phyloP scores from a whole-genome alignment of 1,140 invertebrate genomes.

The Drosophila virilis region DNA sequence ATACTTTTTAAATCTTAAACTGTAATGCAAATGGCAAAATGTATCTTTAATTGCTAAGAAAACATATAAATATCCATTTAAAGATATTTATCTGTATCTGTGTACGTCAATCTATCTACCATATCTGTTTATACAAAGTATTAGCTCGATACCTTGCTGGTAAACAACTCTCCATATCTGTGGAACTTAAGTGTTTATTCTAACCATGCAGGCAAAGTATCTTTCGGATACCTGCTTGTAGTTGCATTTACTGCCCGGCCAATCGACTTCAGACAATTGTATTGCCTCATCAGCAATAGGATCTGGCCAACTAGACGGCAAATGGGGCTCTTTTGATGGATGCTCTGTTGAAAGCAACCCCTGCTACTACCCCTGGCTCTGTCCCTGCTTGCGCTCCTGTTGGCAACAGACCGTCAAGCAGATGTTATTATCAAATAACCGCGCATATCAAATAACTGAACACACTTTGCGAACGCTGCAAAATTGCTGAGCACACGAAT shows the following conservation, averaged over 20 bases:
- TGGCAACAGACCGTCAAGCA: slow-evolving; percentile 28
- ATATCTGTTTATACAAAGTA: background rate
- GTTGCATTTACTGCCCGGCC: slow-evolving; percentile 32
- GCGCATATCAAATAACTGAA: slow-evolving; percentile 78
- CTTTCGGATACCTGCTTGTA: slow-evolving; percentile 23
- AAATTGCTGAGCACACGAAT: slow-evolving; percentile 55
- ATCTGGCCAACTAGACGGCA: slow-evolving; percentile 34
- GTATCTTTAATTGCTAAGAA: no score
- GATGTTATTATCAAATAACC: slow-evolving; percentile 80
- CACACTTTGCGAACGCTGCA: slow-evolving; percentile 66
- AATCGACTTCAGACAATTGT: slow-evolving; percentile 70
- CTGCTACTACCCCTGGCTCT: background rate
- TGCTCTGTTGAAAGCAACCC: slow-evolving; percentile 45
- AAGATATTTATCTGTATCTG: no score
- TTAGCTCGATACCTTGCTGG: background rate
- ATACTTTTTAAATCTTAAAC: no score
- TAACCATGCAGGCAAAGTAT: background rate
- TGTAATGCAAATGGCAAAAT: no score
- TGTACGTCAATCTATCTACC: background rate
- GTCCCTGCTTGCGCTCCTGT: background rate
- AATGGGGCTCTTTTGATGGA: slow-evolving; percentile 59
- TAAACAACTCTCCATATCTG: background rate
- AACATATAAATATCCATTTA: no score
- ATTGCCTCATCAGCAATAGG: slow-evolving; percentile 63
- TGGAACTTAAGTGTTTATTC: background rate